phyloP scores from a whole-genome alignment of 92 coral and sea anemone species.

The Umimayanthus chanpuru region DNA sequence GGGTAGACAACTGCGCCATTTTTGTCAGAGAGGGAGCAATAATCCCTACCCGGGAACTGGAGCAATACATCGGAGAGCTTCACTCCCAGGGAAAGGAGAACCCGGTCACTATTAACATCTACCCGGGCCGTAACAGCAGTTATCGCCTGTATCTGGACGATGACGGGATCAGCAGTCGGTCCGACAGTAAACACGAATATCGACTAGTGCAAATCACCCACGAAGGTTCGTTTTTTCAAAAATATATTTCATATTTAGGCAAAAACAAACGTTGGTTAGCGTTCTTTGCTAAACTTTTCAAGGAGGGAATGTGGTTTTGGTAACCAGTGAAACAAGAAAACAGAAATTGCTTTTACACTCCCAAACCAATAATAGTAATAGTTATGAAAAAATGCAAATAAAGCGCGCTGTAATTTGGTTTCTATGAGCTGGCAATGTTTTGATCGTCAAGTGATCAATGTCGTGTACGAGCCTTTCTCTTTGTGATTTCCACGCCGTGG shows the following conservation, averaged over 20 bases:
- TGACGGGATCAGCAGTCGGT: constrained; percentile 64
- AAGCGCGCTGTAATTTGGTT: too few species aligned
- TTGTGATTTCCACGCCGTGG: background rate
- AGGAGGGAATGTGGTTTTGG: too few species aligned
- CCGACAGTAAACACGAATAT: constrained; percentile 62
- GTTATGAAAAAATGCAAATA: too few species aligned
- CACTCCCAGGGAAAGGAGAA: constrained; percentile 69
- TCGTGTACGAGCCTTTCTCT: too few species aligned
- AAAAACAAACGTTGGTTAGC: background rate
- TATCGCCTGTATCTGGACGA: constrained; percentile 71
- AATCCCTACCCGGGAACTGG: constrained; percentile 73
- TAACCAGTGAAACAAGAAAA: too few species aligned
- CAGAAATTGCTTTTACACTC: too few species aligned
- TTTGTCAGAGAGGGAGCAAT: constrained; percentile 82
- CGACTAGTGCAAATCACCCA: constrained; percentile 65
- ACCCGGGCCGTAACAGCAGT: constrained; percentile 68
- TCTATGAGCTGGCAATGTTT: too few species aligned
- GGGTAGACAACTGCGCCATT: constrained; percentile 72
- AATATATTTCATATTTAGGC: background rate
- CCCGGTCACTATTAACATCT: constrained; percentile 70
- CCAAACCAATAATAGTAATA: too few species aligned
- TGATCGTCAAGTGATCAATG: too few species aligned
- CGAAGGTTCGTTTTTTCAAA: constrained; percentile 54
- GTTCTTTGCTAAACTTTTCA: background rate
- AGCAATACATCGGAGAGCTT: constrained; percentile 80